Percentiles rank a stretch among this genome's conserved stretches.
These are phyloP conservation scores for Thecophora atra DNA, from an alignment of 2,888 invertebrate genomes.

Conservation along the genomic window DNA sequence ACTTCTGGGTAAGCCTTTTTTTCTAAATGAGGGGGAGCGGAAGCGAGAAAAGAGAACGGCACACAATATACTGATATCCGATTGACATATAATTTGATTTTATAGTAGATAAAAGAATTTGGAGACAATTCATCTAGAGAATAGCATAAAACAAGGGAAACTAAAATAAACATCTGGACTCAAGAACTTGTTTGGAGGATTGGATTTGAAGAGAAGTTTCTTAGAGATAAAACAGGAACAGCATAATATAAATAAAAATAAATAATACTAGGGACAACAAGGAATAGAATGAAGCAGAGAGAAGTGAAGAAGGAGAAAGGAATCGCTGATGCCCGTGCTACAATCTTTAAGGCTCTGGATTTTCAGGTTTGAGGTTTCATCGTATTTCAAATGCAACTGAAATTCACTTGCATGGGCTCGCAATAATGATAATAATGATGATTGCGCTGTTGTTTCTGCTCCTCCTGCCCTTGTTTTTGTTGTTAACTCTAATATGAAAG, in stretches of 20 bases:
- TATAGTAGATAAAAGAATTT: too few relatives aligned
- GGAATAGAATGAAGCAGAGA: not conserved
- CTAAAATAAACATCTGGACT: not conserved
- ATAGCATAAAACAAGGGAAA: too few relatives aligned
- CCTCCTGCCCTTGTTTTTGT: not conserved
- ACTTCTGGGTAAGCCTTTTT: too few relatives aligned
- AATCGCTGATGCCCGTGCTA: not conserved
- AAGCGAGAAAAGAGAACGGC: not conserved
- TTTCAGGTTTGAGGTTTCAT: not conserved
- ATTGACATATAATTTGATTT: too few relatives aligned
- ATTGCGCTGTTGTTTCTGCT: not conserved
- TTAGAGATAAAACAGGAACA: not conserved
- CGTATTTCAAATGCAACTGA: not conserved
- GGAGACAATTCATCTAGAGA: too few relatives aligned
- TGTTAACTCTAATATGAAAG: too few relatives aligned
- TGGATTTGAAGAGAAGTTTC: not conserved
- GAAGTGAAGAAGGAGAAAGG: not conserved
- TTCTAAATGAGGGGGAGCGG: too few relatives aligned
- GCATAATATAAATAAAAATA: not conserved
- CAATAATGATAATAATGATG: not conserved
- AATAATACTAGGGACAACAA: not conserved
- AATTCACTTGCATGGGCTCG: not conserved
- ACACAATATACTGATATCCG: too few relatives aligned
- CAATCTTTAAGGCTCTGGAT: constrained; percentile 4
- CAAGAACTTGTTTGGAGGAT: not conserved